Evolutionary conservation across 1,140 invertebrate species (phyloP), one percentile per base, ranked within the genome.

Genomic region (Tenebrio molitor): DNA sequence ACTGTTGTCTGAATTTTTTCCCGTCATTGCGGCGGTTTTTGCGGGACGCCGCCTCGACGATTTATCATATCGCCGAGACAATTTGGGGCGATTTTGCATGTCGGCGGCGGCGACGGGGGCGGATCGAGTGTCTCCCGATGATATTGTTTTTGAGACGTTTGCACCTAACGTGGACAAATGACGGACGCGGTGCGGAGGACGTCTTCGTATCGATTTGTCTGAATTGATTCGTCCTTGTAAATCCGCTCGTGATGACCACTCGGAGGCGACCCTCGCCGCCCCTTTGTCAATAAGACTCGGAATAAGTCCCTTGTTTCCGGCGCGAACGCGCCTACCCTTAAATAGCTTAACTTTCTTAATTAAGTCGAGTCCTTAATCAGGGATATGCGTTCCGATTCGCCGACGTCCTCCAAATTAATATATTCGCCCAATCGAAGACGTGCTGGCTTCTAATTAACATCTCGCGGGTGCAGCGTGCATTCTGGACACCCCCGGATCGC

Each of bases 331-430:
- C 36, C 7, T n/a, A n/a, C 50, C 50, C 23, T 58, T 58, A 58
- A 58, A 58, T 58, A 58, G 50, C 50, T 58, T 58, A 58, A 58
- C 50, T 58, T 58, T 58, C 50, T 58, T 58, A 58, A 58, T 58
- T 58, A 58, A 58, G 50, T 58, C 50, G 50, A 29, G 7, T 58
- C 50, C 50, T 58, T 58, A 25, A 58, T 58, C 50, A 29, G 19
- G 8, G n/a, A 25, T 58, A 58, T 58, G 50, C 50, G 15, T 58
- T 50, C 17, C 23, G 50, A 58, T 58, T 53, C 46, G 16, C 46
- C 10, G 10, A 10, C n/a, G 17, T 50, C 44, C 44, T 8, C 44
- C 16, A 50, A 50, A 50, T 50, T 17, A 50, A 50, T 50, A 50
- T 50, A 21, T 50, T n/a, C n/a, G n/a, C 10, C 44, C 44, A 21